Evolutionary conservation across 2,113 vertebrate species (phyloP).

Genomic region (Trachemys scripta): DNA sequence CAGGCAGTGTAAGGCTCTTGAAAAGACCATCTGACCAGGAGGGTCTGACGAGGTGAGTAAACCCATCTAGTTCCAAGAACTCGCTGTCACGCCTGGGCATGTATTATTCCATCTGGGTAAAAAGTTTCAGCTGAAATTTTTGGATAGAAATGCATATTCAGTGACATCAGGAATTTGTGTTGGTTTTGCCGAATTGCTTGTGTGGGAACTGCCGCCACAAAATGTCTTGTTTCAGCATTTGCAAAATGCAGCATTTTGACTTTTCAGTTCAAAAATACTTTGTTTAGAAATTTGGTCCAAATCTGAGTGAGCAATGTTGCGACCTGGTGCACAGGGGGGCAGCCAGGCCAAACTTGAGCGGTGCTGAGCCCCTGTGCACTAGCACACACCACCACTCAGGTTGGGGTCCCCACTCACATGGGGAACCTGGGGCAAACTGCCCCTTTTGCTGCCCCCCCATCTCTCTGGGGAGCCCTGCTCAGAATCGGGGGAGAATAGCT

Average conservation of each 20-base stretch:
- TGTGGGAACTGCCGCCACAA: neutral
- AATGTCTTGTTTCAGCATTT: neutral
- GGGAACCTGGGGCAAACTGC: neutral
- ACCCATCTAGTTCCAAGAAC: neutral
- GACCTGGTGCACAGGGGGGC: neutral
- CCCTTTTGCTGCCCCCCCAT: neutral
- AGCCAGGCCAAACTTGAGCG: neutral
- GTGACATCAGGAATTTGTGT: neutral
- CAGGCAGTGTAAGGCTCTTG: neutral
- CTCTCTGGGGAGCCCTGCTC: neutral
- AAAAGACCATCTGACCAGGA: neutral
- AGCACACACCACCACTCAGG: neutral
- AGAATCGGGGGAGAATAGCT: neutral
- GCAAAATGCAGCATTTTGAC: neutral
- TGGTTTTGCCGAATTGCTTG: neutral
- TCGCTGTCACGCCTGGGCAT: neutral
- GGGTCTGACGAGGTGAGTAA: neutral
- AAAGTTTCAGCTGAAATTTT: too few species aligned
- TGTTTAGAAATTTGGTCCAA: neutral
- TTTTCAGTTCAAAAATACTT: neutral
- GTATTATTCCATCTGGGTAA: neutral
- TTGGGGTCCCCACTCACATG: neutral
- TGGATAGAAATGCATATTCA: neutral
- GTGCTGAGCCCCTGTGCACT: neutral
- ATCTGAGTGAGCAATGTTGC: neutral